These are phyloP conservation scores for Tenthredo distinguenda DNA, from an alignment of 2,888 invertebrate genomes.

Conservation along the genomic window DNA sequence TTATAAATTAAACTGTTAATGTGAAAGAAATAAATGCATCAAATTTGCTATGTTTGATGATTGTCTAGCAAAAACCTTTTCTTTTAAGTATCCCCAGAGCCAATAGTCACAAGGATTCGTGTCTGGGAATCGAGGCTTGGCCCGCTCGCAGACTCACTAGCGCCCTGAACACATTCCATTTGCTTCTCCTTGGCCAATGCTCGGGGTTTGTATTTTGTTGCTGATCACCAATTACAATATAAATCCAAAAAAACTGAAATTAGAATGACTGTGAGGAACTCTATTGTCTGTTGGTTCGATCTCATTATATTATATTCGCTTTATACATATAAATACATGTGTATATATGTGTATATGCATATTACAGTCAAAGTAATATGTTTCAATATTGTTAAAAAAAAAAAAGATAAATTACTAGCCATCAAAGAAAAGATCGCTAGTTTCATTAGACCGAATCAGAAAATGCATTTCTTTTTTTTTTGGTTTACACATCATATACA, in stretches of 20 bases:
- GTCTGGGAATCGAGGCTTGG: constrained; percentile 73
- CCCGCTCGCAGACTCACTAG: constrained; percentile 73
- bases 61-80: constrained; percentile 72
- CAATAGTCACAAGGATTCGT: constrained; percentile 73
- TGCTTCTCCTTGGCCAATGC: constrained; percentile 73
- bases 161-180: constrained; percentile 74
- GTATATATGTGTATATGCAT: constrained; percentile 49
- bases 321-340: constrained; percentile 48
- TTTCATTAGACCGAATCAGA: background rate
- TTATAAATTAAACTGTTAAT: constrained; percentile 58
- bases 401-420: constrained; percentile 28
- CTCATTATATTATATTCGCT: constrained; percentile 12
- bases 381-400: background rate
- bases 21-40: constrained; percentile 68
- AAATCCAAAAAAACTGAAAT: constrained; percentile 59
- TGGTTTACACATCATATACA: background rate
- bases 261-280: constrained; percentile 40
- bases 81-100: constrained; percentile 74
- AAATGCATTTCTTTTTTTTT: constrained; percentile 40
- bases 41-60: constrained; percentile 70
- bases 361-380: constrained; percentile 51
- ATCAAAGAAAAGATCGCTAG: background rate
- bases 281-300: constrained; percentile 18
- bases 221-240: constrained; percentile 69
- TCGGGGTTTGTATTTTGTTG: constrained; percentile 74